Conservation (phyloP, 1,140 invertebrate species). For the Akabosia matsudoensis region DNA sequence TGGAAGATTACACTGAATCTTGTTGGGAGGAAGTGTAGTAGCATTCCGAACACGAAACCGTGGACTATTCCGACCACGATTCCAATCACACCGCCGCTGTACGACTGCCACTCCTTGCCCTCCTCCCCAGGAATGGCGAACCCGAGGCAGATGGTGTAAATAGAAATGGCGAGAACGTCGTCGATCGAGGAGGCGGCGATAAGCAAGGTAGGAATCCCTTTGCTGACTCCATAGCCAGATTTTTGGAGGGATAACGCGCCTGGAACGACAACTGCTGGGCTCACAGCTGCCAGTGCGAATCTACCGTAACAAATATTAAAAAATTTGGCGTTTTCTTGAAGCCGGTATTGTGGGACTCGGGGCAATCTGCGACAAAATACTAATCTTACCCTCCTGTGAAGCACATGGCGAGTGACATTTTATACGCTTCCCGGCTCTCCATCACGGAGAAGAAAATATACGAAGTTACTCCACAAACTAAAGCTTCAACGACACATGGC, state of each 20-base stretch:
- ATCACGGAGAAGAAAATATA: slow-evolving; percentile 22
- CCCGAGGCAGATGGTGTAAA: slow-evolving; percentile 81
- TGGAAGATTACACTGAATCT: slow-evolving; percentile 36
- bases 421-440: neutral
- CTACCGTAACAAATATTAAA: too few relatives aligned
- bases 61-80: slow-evolving; percentile 31
- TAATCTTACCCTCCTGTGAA: slow-evolving; percentile 39
- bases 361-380: neutral
- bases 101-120: slow-evolving; percentile 14
- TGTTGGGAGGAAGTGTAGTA: slow-evolving; percentile 42
- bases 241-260: slow-evolving; percentile 78
- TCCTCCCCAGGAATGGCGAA: slow-evolving; percentile 50
- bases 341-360: too few relatives aligned
- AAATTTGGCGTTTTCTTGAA: too few relatives aligned
- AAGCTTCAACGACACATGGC: slow-evolving; percentile 35
- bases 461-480: neutral
- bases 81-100: neutral
- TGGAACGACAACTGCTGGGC: slow-evolving; percentile 91
- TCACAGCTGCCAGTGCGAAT: slow-evolving; percentile 85
- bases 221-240: slow-evolving; percentile 82
- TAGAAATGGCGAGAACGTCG: slow-evolving; percentile 77
- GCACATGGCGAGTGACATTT: slow-evolving; percentile 27
- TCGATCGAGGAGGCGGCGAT: slow-evolving; percentile 88
- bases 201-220: slow-evolving; percentile 90
- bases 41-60: slow-evolving; percentile 28